These are phyloP conservation scores for Thamnophis elegans DNA, from an alignment of 2,797 vertebrate species.

Conservation along the genomic window DNA sequence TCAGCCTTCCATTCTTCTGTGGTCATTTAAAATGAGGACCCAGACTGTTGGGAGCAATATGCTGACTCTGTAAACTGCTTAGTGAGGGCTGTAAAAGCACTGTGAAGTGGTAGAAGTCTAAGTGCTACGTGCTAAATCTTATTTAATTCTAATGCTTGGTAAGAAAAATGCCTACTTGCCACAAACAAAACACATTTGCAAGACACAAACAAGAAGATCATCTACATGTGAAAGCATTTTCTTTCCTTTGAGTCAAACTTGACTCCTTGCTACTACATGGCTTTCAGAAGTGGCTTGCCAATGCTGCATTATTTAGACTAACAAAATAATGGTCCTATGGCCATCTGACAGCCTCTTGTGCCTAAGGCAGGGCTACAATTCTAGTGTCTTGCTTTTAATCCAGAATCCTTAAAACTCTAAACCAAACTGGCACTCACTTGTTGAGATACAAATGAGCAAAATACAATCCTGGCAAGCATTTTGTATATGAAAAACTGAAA, in stretches of 20 bases:
- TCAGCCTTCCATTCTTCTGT: too few species aligned
- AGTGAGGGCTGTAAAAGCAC: too few species aligned
- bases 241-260: background rate
- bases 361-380: background rate
- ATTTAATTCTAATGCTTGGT: background rate
- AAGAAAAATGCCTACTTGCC: background rate
- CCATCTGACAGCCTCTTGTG: background rate
- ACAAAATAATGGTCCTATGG: background rate
- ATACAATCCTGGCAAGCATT: background rate
- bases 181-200: background rate
- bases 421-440: background rate
- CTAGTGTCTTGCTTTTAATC: background rate
- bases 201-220: background rate
- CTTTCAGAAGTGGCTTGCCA: background rate
- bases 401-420: background rate
- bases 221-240: background rate
- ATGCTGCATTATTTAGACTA: background rate
- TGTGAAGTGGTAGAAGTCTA: too few species aligned
- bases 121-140: background rate
- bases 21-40: too few species aligned
- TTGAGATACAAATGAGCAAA: background rate
- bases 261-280: background rate
- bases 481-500: background rate
- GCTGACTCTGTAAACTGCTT: too few species aligned
- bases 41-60: too few species aligned